Percentiles rank a stretch among this genome's conserved stretches.
These are phyloP conservation scores for Deroplatys truncata DNA, from an alignment of 2,888 invertebrate species.

Conservation along the genomic window DNA sequence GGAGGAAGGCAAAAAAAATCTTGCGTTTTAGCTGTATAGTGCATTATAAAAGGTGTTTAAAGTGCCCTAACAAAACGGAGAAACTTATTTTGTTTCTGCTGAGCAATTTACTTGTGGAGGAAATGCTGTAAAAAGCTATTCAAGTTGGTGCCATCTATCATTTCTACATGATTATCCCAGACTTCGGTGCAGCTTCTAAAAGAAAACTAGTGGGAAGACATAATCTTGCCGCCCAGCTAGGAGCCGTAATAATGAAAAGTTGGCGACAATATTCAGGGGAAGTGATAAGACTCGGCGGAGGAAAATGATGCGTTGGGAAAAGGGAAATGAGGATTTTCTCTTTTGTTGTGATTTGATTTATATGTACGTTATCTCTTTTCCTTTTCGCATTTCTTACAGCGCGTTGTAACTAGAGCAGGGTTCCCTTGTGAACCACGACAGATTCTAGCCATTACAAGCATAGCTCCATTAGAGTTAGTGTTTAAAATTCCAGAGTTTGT, in stretches of 20 bases:
- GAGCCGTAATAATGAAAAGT: constrained; percentile 3
- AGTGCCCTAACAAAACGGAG: background rate
- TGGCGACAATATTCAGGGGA: constrained; percentile 12
- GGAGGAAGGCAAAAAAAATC: too few relatives aligned
- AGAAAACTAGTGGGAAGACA: background rate
- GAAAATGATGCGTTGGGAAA: constrained; percentile 19
- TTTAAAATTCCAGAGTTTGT: background rate
- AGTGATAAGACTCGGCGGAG: constrained; percentile 15
- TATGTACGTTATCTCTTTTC: constrained; percentile 18
- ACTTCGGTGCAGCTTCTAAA: background rate
- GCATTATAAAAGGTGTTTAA: background rate
- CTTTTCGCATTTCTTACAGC: constrained; percentile 8
- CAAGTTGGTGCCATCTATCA: background rate
- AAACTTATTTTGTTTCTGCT: background rate
- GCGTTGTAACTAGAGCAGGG: background rate
- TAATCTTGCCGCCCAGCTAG: background rate
- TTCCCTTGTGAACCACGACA: background rate
- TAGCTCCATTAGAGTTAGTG: background rate
- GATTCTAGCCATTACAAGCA: background rate
- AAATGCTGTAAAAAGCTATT: background rate
- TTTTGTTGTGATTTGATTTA: constrained; percentile 23
- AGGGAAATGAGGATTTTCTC: constrained; percentile 19
- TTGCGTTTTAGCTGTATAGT: background rate
- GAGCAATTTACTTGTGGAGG: background rate
- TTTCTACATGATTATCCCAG: background rate